Evolutionary conservation across 2,888 invertebrate genomes (phyloP), one percentile per base, ranked within the genome.

Genomic region (Lampropteryx suffumata): DNA sequence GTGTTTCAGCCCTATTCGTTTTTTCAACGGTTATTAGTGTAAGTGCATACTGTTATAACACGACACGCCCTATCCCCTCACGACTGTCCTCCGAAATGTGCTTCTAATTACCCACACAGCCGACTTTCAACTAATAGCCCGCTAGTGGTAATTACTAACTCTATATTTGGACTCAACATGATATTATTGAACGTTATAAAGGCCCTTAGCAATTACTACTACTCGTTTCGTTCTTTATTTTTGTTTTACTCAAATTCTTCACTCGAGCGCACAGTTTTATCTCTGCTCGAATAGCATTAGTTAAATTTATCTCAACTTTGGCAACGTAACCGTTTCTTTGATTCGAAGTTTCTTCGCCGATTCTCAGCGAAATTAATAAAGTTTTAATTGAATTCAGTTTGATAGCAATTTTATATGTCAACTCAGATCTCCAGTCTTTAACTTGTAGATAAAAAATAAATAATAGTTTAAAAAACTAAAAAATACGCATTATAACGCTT

Each of bases 361-460:
- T 82, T 82, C 84, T 82, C 81, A 79, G 77, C 75, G 73, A 83
- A 84, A 87, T 88, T 84, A 86, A 85, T 87, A 84, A 88, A 89
- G 84, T 83, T 89, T 89, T 86, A 89, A 88, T 88, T 85, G 84
- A 85, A 87, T 86, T 76, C 73, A 69, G 80, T 76, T 56, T 71
- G 67, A 72, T 77, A 81, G 79, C 73, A 79, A 82, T 80, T 81
- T 82, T 77, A 64, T 71, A 67, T 79, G 78, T 76, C 74, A 75
- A 74, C 69, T 67, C 45, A 57, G 60, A 66, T 71, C 58, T 67
- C 57, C 61, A 65, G 52, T 61, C 65, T 55, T 57, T 55, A 51
- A 51, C 50, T 55, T 52, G 27, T 24, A 41, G 27, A 33, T 32
- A 34, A 29, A 55, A 55, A 45, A 50, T 45, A 55, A 42, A n/a